phyloP scores from a whole-genome alignment of 2,888 invertebrate species.

The Lottia scabra region DNA sequence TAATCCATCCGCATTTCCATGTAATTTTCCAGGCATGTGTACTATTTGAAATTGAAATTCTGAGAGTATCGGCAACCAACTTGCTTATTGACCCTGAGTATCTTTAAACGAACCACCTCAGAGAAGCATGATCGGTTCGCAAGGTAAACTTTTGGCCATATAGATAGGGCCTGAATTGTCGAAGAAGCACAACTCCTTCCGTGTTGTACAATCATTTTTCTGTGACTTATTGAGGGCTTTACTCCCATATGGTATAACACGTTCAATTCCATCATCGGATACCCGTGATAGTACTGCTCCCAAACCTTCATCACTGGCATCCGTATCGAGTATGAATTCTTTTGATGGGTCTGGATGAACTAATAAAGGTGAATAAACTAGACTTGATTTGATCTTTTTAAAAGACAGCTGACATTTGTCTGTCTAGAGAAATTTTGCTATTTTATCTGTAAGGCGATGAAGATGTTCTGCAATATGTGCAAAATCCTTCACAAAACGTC shows the following conservation, averaged over 20 bases:
- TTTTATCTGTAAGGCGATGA: too few relatives aligned
- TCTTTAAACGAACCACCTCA: conserved; percentile 12
- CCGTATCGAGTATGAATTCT: not conserved
- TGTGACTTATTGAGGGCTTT: not conserved
- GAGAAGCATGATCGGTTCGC: conserved; percentile 10
- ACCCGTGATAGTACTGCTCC: not conserved
- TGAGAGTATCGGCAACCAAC: conserved; percentile 14
- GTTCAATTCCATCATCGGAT: not conserved
- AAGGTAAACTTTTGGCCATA: conserved; percentile 16
- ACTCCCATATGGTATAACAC: not conserved
- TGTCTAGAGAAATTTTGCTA: too few relatives aligned
- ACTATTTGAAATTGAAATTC: conserved; percentile 15
- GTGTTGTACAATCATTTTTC: not conserved
- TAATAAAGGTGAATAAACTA: not conserved
- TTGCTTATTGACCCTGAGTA: conserved; percentile 19
- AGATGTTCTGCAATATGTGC: too few relatives aligned
- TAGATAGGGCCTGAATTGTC: conserved; percentile 12
- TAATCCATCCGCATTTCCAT: conserved; percentile 11
- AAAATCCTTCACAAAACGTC: too few relatives aligned
- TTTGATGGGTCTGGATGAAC: not conserved
- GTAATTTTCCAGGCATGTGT: not conserved
- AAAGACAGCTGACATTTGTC: too few relatives aligned
- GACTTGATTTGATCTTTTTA: too few relatives aligned
- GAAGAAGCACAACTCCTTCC: not conserved
- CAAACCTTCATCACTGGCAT: not conserved